phyloP scores from a whole-genome alignment of 2,113 vertebrate genomes.

The Semicossyphus pulcher region DNA sequence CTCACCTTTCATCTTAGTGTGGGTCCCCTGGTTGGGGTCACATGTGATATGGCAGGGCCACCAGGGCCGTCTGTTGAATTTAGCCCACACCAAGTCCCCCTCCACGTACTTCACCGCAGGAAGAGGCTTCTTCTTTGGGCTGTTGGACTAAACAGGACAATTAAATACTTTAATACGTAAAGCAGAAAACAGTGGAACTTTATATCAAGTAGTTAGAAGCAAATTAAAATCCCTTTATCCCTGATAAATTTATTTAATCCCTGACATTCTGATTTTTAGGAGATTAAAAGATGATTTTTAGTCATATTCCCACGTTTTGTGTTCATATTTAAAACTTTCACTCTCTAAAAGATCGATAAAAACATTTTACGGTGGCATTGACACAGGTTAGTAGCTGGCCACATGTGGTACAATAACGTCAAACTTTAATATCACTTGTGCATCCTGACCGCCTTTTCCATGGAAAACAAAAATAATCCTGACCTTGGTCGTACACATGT shows the following conservation, averaged over 20 bases:
- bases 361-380: neutral
- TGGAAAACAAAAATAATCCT: neutral
- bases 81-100: slow-evolving; percentile 97
- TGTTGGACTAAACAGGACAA: slow-evolving; percentile 84
- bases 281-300: neutral
- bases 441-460: neutral
- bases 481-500: neutral
- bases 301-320: neutral
- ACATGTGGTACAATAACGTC: neutral
- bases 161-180: slow-evolving; percentile 30
- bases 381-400: neutral
- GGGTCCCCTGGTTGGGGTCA: slow-evolving; percentile 86
- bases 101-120: slow-evolving; percentile 88
- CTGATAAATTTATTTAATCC: too few species aligned
- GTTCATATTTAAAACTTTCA: neutral
- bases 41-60: slow-evolving; percentile 94
- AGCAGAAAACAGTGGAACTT: neutral
- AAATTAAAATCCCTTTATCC: neutral
- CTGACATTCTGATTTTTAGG: neutral
- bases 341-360: neutral
- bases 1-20: slow-evolving; percentile 96
- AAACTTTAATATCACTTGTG: neutral
- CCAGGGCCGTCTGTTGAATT: slow-evolving; percentile 97
- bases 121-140: slow-evolving; percentile 88
- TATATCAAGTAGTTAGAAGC: neutral